These are phyloP conservation scores for Platynereis dumerilii DNA, from an alignment of 2,888 invertebrate species.

Conservation along the genomic window DNA sequence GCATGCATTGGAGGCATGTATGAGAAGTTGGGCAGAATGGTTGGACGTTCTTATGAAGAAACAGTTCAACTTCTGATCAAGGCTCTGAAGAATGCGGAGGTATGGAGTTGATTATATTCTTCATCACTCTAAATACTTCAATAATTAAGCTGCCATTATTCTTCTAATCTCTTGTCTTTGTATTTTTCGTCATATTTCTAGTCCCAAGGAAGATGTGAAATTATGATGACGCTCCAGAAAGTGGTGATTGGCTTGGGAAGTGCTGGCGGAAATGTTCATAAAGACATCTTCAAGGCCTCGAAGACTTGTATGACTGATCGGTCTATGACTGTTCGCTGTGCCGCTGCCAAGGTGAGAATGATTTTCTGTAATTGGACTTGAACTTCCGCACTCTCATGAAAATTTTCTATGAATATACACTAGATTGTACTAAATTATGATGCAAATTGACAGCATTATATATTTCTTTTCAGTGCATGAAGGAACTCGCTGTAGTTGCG, in stretches of 20 bases:
- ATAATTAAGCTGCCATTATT: too few species aligned
- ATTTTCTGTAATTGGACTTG: background rate
- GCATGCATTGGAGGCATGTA: conserved; percentile 95
- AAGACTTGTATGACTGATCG: conserved; percentile 88
- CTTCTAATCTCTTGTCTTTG: too few species aligned
- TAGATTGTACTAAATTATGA: too few species aligned
- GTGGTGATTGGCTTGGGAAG: conserved; percentile 91
- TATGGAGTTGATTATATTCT: conserved; percentile 32
- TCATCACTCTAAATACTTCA: too few species aligned
- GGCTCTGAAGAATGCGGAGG: conserved; percentile 80
- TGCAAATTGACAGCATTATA: background rate
- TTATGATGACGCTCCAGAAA: conserved; percentile 95
- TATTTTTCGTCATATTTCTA: conserved; percentile 42
- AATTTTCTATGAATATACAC: too few species aligned
- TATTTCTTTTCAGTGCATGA: conserved; percentile 73
- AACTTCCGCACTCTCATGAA: background rate
- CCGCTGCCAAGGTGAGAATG: conserved; percentile 79
- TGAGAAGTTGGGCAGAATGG: conserved; percentile 96
- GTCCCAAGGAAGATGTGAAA: conserved; percentile 94
- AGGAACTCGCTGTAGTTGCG: conserved; percentile 87
- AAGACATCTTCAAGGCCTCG: conserved; percentile 71
- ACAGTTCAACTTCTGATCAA: conserved; percentile 91
- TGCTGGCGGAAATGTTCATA: conserved; percentile 77
- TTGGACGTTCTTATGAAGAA: conserved; percentile 98
- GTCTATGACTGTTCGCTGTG: conserved; percentile 89